These are phyloP conservation scores for Andrena praecox DNA, from an alignment of 2,888 invertebrate species.

Conservation along the genomic window DNA sequence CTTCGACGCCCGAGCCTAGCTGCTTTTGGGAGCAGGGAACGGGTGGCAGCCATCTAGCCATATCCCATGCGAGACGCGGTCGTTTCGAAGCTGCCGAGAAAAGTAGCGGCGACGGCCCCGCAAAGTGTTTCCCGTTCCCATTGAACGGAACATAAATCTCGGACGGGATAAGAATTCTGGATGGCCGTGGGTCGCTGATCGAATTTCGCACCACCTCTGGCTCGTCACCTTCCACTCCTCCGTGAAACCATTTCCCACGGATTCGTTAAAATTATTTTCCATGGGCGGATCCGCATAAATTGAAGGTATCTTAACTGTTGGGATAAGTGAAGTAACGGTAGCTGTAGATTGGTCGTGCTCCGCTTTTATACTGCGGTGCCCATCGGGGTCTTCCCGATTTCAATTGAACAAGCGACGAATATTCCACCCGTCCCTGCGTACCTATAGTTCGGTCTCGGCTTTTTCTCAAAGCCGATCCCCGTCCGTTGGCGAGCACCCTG, in stretches of 20 bases:
- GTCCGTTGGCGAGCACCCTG: conserved; percentile 11
- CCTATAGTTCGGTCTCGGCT: background rate
- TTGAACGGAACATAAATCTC: conserved; percentile 69
- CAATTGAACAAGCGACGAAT: conserved; percentile 10
- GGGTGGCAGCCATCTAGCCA: conserved; percentile 7
- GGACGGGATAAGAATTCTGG: conserved; percentile 68
- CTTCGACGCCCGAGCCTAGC: conserved; percentile 14
- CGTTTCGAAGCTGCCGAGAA: conserved; percentile 42
- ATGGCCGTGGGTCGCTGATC: conserved; percentile 55
- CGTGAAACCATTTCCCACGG: conserved; percentile 16
- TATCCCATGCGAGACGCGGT: conserved; percentile 33
- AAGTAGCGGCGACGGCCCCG: conserved; percentile 53
- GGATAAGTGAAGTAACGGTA: background rate
- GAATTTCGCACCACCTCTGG: conserved; percentile 59
- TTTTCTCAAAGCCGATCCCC: background rate
- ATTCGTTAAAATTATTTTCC: conserved; percentile 25
- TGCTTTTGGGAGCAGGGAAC: background rate
- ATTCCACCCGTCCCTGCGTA: background rate
- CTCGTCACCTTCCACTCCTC: conserved; percentile 20
- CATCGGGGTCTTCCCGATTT: background rate
- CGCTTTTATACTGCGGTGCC: no score
- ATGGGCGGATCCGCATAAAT: conserved; percentile 21
- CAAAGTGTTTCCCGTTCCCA: conserved; percentile 72
- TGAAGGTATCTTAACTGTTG: background rate
- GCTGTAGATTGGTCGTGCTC: background rate